Percentiles rank a stretch among this genome's conserved stretches.
Conservation (phyloP, 2,113 vertebrate genomes). For the Gavia stellata region DNA sequence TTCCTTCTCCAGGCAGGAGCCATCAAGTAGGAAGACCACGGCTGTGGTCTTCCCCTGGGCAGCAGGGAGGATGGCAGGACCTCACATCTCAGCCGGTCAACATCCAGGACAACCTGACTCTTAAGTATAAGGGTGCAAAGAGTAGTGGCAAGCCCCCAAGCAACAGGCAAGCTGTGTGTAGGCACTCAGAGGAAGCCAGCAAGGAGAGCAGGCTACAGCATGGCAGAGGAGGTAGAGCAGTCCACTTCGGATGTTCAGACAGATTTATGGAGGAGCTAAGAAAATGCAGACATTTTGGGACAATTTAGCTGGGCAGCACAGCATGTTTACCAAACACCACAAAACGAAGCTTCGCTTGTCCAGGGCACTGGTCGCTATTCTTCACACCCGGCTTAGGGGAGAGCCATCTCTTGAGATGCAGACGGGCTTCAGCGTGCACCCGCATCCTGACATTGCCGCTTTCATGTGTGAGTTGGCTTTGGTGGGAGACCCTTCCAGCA, state of each 20-base stretch:
- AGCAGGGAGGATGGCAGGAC: neutral
- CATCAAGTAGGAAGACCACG: neutral
- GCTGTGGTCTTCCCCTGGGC: neutral
- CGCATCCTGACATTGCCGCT: neutral
- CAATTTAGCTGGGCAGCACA: neutral
- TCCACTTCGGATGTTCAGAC: neutral
- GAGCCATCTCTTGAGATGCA: neutral
- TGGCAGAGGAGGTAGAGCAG: neutral
- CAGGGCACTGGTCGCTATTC: neutral
- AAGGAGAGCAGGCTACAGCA: neutral
- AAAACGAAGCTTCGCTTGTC: neutral
- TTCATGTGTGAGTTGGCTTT: neutral
- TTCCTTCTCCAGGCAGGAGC: neutral
- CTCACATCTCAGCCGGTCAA: neutral
- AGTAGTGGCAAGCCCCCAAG: neutral
- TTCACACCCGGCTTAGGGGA: neutral
- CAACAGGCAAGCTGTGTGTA: neutral
- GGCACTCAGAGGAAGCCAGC: accelerated
- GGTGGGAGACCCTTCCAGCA: neutral
- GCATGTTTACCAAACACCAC: neutral
- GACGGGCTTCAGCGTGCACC: accelerated
- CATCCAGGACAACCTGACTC: neutral
- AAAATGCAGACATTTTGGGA: neutral
- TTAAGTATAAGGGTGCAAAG: neutral
- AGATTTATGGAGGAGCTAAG: neutral